Conservation (phyloP, 2,113 vertebrate genomes). For the Fulica atra region DNA sequence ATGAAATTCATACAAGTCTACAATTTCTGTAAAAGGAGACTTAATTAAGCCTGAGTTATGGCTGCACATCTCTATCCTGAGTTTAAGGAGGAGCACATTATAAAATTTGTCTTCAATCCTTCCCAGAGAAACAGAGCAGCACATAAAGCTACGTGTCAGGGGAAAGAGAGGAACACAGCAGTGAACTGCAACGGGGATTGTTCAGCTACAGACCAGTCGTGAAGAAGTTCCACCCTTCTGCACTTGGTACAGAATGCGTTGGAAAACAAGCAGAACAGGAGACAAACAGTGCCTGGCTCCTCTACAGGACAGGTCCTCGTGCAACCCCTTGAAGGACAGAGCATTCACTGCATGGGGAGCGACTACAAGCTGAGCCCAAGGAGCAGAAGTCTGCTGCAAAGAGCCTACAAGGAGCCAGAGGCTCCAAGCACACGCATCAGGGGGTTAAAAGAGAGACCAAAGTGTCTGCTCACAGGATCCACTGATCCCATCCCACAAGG, state of each 20-base stretch:
- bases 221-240: background rate
- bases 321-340: too few species aligned
- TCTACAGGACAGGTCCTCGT: background rate
- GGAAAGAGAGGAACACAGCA: background rate
- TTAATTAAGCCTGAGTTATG: slow-evolving; percentile 32
- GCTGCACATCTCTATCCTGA: background rate
- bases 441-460: background rate
- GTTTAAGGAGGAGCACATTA: background rate
- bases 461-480: background rate
- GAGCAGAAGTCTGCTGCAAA: background rate
- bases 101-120: background rate
- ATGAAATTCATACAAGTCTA: slow-evolving; percentile 32
- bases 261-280: background rate
- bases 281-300: background rate
- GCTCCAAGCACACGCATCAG: background rate
- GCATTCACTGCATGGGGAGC: background rate
- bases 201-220: background rate
- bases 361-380: background rate
- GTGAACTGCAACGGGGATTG: background rate
- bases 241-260: background rate
- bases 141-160: background rate
- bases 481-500: background rate
- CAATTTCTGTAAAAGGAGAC: slow-evolving; percentile 27
- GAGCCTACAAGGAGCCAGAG: background rate
- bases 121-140: background rate